Evolutionary conservation across 2,797 vertebrate species (phyloP), one percentile per base, ranked within the genome.

Genomic region (Okamejei kenojei): DNA sequence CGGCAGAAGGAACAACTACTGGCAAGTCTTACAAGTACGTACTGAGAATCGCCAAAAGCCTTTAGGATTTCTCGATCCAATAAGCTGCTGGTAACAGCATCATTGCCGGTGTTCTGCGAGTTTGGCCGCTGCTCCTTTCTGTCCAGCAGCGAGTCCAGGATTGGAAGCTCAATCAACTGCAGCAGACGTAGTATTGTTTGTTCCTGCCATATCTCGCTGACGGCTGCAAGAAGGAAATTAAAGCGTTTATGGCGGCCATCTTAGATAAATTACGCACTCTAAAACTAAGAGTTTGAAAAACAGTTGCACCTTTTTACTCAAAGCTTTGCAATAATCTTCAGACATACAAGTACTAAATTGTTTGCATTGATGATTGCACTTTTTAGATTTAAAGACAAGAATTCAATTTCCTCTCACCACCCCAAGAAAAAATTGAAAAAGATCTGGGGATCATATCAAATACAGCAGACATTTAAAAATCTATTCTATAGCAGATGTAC

Each of bases 41-140:
- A 99, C 99, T 99, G 98, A 19, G 98, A 97, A 95, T 99, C 98
- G 94, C 98, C 97, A 94, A 99, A 99, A 94, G 98, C 98, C 95
- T 99, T 99, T 94, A 99, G 98, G 94, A 99, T 98, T 94, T 98
- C 97, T 84, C 98, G 95, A 95, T 99, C 98, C 77, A 99, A 94
- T 94, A 98, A 99, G 95, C 97, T 98, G 74, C 97, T 98, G 1
- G 96, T 97, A 94, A 97, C 97, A 94, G 97, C 94, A 93, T 96
- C 95, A 35, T 97, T 96, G 32, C 96, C 97, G 77, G 96, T 94
- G 26, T 95, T 95, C n/a, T 96, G 95, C n/a, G 96, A 94, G 73
- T 95, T 95, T 32, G 96, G 94, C 1, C 94, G 94, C 2, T 94
- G 19, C 0, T 96, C 96, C 92, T 95, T 96, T 63, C 96, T 96